Percentiles rank a stretch among this genome's conserved stretches.
These are phyloP conservation scores for Hippocampus abdominalis DNA, from an alignment of 2,113 vertebrate genomes.

Conservation along the genomic window DNA sequence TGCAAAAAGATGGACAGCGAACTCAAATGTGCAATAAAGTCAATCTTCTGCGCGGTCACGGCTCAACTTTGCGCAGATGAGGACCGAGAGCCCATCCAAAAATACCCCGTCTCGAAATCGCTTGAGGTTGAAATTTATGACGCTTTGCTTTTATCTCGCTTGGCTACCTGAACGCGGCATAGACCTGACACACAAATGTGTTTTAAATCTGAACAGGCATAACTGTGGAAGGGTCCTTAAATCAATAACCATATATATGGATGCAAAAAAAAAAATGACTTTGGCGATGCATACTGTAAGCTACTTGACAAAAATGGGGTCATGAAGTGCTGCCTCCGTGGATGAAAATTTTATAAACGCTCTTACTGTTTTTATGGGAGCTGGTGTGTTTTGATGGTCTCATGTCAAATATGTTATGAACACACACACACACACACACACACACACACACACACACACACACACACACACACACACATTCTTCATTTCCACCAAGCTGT, in stretches of 20 bases:
- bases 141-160: conserved; percentile 14
- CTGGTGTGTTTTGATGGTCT: too few species aligned
- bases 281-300: neutral
- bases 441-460: too few species aligned
- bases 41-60: conserved; percentile 36
- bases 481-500: too few species aligned
- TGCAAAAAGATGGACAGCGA: conserved; percentile 14
- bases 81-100: conserved; percentile 12
- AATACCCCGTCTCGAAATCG: conserved; percentile 30
- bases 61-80: conserved; percentile 22
- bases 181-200: neutral
- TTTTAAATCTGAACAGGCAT: neutral
- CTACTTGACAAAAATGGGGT: neutral
- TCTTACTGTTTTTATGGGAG: neutral
- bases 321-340: neutral
- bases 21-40: conserved; percentile 17
- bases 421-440: too few species aligned
- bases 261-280: neutral
- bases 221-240: neutral
- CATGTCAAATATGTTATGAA: too few species aligned
- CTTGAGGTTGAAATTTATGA: conserved; percentile 26
- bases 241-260: neutral
- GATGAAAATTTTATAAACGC: neutral
- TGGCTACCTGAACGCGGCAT: conserved; percentile 9
- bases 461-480: too few species aligned